These are phyloP conservation scores for Hydraecia micacea DNA, from an alignment of 2,888 invertebrate species.

Conservation along the genomic window DNA sequence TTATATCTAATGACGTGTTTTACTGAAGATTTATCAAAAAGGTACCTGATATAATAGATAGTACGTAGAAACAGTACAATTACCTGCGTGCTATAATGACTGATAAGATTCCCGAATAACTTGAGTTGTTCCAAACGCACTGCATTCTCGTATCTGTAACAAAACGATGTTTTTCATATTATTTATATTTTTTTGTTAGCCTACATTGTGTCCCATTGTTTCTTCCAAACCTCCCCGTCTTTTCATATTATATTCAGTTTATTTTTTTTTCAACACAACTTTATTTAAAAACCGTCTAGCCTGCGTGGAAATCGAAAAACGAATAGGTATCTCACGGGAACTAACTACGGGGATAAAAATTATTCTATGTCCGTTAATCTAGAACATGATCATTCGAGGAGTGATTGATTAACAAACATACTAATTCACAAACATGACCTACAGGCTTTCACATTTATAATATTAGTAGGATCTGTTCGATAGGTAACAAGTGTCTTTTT, in stretches of 20 bases:
- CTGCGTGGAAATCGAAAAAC: background rate
- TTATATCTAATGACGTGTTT: conserved; percentile 22
- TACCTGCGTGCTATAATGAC: conserved; percentile 92
- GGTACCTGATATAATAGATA: conserved; percentile 3
- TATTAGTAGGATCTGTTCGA: too few relatives aligned
- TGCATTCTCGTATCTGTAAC: conserved; percentile 94
- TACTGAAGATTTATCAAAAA: background rate
- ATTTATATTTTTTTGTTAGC: background rate
- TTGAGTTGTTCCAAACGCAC: conserved; percentile 96
- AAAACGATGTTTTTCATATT: conserved; percentile 28
- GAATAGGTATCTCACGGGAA: background rate
- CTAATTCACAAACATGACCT: too few relatives aligned
- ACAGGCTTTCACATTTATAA: too few relatives aligned
- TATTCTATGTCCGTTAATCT: background rate
- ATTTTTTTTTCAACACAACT: background rate
- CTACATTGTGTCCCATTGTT: too few relatives aligned
- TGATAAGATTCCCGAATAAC: conserved; percentile 95
- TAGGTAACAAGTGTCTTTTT: too few relatives aligned
- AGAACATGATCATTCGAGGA: background rate
- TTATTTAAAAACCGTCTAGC: too few relatives aligned
- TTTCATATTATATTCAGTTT: background rate
- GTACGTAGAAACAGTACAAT: conserved; percentile 2
- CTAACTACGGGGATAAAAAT: background rate
- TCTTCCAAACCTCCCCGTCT: too few relatives aligned
- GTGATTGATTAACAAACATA: background rate